Base-by-base conservation (phyloP, 1,140 invertebrate species). In the Melanaphis sacchari region DNA sequence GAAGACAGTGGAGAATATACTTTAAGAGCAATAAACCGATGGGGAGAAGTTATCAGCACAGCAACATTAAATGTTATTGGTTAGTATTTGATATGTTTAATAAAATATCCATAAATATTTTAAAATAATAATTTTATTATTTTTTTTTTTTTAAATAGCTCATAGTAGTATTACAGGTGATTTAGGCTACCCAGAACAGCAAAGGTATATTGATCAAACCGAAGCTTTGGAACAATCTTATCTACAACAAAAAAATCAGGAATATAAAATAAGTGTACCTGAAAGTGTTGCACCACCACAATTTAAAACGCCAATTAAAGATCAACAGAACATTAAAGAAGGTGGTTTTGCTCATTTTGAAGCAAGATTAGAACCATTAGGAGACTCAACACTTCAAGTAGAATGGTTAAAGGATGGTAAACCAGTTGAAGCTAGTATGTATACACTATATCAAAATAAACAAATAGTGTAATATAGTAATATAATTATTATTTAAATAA, bases 361-460 rank as follows among this genome's bases (percentile, higher is more conserved):
- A 96, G 98, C 98, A 94, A 97, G 98, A 91, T 96, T 99, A 66
- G 98, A 99, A 95, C 99, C 99, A 94, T 96, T 99, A 91, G 98
- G 98, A 52, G 99, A 99, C 95, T 97, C 98, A 4, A 97, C 97
- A 81, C 96, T 99, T 94, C 97, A 96, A 95, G 98, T 99, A 22
- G 98, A 99, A 96, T 99, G 99, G 99, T 96, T 98, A 85, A 99
- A 99, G 95, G 98, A 99, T 96, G 98, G 98, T 93, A 97, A 97
- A 94, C 97, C 97, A 46, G 96, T 99, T 93, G 98, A 98, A 96
- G 98, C 98, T 59, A 98, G 98, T 97, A 94, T 95, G 95, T 95
- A 59, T 76, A 66, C 43, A 43, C 66, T 89, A 84, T 89, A 87
- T 94, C 90, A 49, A 43, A 43, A 43, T 52, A 31, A 89, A n/a